phyloP scores from a whole-genome alignment of 2,797 vertebrate species.

The Denticeps clupeoides region DNA sequence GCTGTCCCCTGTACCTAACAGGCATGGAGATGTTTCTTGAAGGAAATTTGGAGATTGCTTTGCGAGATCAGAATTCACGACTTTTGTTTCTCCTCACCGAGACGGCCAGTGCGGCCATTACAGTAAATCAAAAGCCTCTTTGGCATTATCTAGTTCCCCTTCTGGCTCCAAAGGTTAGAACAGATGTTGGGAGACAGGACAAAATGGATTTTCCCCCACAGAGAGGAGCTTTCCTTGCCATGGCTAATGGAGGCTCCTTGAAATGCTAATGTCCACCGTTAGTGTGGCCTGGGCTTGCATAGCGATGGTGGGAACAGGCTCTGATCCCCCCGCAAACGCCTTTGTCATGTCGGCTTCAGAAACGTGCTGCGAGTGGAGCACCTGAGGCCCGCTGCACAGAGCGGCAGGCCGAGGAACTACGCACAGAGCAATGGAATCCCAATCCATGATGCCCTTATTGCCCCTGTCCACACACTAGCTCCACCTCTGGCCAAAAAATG shows the following conservation, averaged over 20 bases:
- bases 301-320: conserved; percentile 77
- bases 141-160: conserved; percentile 81
- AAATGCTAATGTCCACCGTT: conserved; percentile 87
- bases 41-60: conserved; percentile 2
- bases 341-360: conserved; percentile 72
- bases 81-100: conserved; percentile 48
- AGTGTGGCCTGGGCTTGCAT: conserved; percentile 74
- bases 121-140: conserved; percentile 85
- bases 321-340: conserved; percentile 63
- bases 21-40: neutral
- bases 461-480: too few species aligned
- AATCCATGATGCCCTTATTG: too few species aligned
- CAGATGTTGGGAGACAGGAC: conserved; percentile 89
- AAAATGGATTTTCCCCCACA: conserved; percentile 79
- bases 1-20: neutral
- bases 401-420: too few species aligned
- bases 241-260: conserved; percentile 81
- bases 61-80: conserved; percentile 24
- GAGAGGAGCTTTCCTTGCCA: conserved; percentile 82
- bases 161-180: conserved; percentile 88
- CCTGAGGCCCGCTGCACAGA: conserved; percentile 49
- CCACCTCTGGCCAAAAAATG: too few species aligned
- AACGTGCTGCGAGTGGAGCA: conserved; percentile 63
- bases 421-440: conserved; percentile 28
- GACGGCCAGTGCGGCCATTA: conserved; percentile 50